Evolutionary conservation across 2,113 vertebrate species (phyloP), one percentile per base, ranked within the genome.

Genomic region (Serinus canaria): DNA sequence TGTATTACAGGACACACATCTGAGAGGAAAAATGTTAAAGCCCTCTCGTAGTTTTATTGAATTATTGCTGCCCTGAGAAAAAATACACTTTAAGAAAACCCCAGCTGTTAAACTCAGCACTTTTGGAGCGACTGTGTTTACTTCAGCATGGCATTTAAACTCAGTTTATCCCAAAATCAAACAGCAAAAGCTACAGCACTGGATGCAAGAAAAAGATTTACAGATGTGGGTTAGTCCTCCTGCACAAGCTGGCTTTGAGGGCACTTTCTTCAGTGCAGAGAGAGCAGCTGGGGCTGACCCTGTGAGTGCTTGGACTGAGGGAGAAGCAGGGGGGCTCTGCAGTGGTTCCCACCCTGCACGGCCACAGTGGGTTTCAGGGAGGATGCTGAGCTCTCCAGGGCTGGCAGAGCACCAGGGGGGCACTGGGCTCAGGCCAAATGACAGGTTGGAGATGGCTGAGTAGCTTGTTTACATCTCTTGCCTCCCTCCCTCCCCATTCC

Each of bases 31-130:
- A 70, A 73, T 90, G 52, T 73, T 95, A 92, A 94, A 94, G 66
- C 73, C 86, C 41, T 55, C 83, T 86, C n/a, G 27, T 95, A 89
- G 66, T 79, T 96, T 96, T 92, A 95, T 94, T 97, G 95, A 97
- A 96, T 96, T 95, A 95, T 96, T 97, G 73, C 79, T 56, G 46
- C 81, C 90, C 75, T 53, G 94, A 95, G 92, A 41, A 64, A 89
- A 83, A 93, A 50, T 20, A 58, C 21, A 59, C 69, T 89, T 87
- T 47, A 74, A 52, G 67, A 64, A 91, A 95, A 90, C 41, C 72
- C 72, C 79, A 81, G 49, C 88, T 95, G 92, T 81, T 96, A 86
- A 88, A 83, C 15, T 25, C 43, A 78, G 64, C 0, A 0, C 68
- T 86, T 95, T 81, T 68, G 60, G 79, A 93, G 75, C 0, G 7